Base-by-base conservation (phyloP, 2,797 vertebrate genomes). In the Chromis chromis region DNA sequence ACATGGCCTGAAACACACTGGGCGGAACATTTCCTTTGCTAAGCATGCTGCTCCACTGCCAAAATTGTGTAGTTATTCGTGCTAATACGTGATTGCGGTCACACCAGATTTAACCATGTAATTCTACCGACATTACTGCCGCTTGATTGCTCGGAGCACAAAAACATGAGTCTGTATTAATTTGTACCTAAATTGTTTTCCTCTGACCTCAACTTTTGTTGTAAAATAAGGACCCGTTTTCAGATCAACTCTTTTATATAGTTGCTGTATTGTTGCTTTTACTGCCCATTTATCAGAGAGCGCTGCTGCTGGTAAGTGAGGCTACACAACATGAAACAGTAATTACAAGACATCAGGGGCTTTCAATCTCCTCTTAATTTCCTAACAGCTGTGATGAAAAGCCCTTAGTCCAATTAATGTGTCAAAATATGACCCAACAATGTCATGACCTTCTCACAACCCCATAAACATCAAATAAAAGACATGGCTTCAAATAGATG, bases 341-440 rank as follows among this genome's bases (percentile, higher is more conserved):
- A 91, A 95, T 95, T 94, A 94, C 87, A 88, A 92, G 91, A 89
- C 92, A 95, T 95, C 92, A 92, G 89, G 90, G 92, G 87, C 90
- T 88, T 91, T 94, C 93, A 94, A 94, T 94, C 88, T 93, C 87
- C 81, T 87, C 85, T 89, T 93, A 91, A 93, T 93, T 91, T 93
- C 86, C 83, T 82, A 88, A 78, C 92, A 93, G 92, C 90, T 94
- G 91, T 89, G 92, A 93, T 89, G 82, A 89, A 93, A 87, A 85
- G 74, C 82, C 81, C 75, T 88, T 76, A 75, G 71, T 89, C 83
- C 86, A 92, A 91, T 93, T 92, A 91, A 90, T 84, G 89, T 90
- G 89, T 91, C 89, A 92, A 90, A 91, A 90, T 79, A 87, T 86
- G 84, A 91, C 82, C 90, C 73, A 79, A 82, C 91, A 93, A 91